Percentiles rank a stretch among this genome's conserved stretches.
These are phyloP conservation scores for Mantis religiosa DNA, from an alignment of 2,888 invertebrate genomes.

Conservation along the genomic window DNA sequence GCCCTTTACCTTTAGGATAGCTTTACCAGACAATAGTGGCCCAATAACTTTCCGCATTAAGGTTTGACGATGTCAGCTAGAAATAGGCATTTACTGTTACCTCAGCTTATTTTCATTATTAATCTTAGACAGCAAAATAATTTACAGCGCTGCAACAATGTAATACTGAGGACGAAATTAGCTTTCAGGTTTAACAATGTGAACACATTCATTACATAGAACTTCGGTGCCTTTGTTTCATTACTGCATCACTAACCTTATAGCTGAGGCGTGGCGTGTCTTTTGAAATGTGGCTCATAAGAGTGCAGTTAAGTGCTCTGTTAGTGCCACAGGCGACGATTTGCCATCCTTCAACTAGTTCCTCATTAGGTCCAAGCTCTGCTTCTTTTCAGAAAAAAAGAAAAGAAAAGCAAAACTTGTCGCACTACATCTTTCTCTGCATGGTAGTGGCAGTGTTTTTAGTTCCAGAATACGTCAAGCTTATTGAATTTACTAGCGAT, in stretches of 20 bases:
- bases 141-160: neutral
- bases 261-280: neutral
- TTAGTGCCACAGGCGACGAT: neutral
- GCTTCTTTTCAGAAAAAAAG: neutral
- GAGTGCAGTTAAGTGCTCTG: neutral
- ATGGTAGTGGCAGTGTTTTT: neutral
- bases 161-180: neutral
- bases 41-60: too few species aligned
- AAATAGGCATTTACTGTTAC: too few species aligned
- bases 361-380: neutral
- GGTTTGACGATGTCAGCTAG: too few species aligned
- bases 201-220: neutral
- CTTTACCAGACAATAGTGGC: too few species aligned
- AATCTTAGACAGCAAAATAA: too few species aligned
- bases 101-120: too few species aligned
- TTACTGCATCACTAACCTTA: neutral
- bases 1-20: too few species aligned
- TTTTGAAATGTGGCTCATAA: neutral
- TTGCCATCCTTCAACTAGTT: neutral
- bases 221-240: neutral
- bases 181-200: neutral
- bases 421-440: neutral
- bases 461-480: neutral
- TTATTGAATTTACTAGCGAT: too few species aligned
- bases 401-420: neutral